phyloP scores from a whole-genome alignment of 2,888 invertebrate species.

The Mesodorylaimus sp. region DNA sequence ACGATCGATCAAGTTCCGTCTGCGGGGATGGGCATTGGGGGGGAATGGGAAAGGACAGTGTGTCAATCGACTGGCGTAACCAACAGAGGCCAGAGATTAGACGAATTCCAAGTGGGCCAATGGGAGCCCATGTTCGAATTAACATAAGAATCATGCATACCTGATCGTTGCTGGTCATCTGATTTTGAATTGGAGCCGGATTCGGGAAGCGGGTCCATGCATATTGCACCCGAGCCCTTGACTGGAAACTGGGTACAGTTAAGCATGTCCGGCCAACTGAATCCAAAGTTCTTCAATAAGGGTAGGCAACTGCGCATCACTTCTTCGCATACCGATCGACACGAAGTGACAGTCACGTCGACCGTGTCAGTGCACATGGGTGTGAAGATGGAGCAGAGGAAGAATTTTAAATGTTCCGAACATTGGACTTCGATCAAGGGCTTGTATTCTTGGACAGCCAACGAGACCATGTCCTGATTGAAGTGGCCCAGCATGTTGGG shows the following conservation, averaged over 20 bases:
- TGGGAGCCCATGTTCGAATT: too few relatives aligned
- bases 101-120: too few relatives aligned
- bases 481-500: constrained; percentile 65
- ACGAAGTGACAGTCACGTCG: constrained; percentile 62
- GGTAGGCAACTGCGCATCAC: constrained; percentile 44
- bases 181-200: too few relatives aligned
- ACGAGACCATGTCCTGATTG: constrained; percentile 42
- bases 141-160: too few relatives aligned
- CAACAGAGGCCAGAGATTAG: too few relatives aligned
- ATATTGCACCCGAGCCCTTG: constrained; percentile 46
- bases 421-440: constrained; percentile 58
- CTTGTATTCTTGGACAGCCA: constrained; percentile 19
- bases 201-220: constrained; percentile 47
- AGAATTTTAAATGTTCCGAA: constrained; percentile 58
- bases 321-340: constrained; percentile 62
- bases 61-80: too few relatives aligned
- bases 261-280: constrained; percentile 51
- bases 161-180: too few relatives aligned
- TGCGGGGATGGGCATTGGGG: too few relatives aligned
- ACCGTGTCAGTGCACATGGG: constrained; percentile 76
- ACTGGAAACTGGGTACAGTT: constrained; percentile 60
- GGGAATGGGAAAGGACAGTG: too few relatives aligned
- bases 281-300: constrained; percentile 44
- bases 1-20: too few relatives aligned
- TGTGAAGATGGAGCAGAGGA: constrained; percentile 71